These are phyloP conservation scores for Haemorhous mexicanus DNA, from an alignment of 2,113 vertebrate genomes.

Conservation along the genomic window DNA sequence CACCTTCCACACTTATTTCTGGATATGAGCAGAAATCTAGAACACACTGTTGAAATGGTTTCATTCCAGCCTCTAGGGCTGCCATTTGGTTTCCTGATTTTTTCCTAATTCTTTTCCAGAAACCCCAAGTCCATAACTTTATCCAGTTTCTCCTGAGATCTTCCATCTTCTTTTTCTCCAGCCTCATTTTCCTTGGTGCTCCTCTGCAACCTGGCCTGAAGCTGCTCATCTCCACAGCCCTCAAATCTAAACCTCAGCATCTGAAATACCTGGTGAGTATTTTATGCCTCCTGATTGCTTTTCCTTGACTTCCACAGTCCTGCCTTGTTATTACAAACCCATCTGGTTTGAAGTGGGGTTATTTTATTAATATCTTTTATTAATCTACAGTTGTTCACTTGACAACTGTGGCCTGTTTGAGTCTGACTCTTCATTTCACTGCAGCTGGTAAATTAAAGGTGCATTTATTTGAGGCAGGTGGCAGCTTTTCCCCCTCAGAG, in stretches of 20 bases:
- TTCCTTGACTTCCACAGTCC: not conserved
- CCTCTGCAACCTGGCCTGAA: not conserved
- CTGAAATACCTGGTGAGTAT: not conserved
- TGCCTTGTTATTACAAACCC: not conserved
- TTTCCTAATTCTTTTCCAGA: not conserved
- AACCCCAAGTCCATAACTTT: not conserved
- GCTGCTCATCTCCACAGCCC: not conserved
- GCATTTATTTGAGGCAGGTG: not conserved
- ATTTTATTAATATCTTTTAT: not conserved
- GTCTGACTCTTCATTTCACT: not conserved
- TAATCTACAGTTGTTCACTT: not conserved
- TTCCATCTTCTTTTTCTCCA: not conserved
- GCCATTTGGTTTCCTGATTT: not conserved
- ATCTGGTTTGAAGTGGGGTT: not conserved
- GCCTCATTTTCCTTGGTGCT: not conserved
- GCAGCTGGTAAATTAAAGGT: not conserved
- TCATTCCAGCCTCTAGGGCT: not conserved
- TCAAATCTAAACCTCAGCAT: not conserved
- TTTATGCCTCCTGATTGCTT: not conserved
- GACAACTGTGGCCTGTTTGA: not conserved
- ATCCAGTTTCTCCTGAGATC: not conserved
- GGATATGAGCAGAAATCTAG: not conserved
- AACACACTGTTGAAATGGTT: not conserved
- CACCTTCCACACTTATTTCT: not conserved
- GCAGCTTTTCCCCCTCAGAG: not conserved